Evolutionary conservation across 2,113 vertebrate genomes (phyloP), one percentile per base, ranked within the genome.

Genomic region (Calypte anna): DNA sequence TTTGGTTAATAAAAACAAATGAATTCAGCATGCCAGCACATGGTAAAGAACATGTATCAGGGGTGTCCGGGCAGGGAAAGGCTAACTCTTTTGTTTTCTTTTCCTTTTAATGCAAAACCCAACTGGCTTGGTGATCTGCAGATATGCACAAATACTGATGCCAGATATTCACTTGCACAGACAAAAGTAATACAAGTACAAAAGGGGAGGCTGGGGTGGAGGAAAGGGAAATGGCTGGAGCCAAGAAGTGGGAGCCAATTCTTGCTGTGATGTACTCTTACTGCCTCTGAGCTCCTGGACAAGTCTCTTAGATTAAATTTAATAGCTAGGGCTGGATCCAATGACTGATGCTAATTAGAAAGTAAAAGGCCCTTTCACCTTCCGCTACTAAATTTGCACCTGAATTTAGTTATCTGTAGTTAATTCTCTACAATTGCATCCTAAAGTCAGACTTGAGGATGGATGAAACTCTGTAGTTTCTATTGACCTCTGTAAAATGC

Each of bases 171-270:
- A 61, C 68, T 80, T 72, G 73, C 80, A 96, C 79, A 83, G 85
- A 81, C 64, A 86, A 86, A 92, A 93, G 67, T 57, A 85, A 85
- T 70, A 86, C 78, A 75, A 95, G 72, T 14, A 91, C 91, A 93
- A 88, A 92, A 67, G 79, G 51, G 72, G 83, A 77, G 51, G 67
- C 67, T 87, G 78, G 62, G 50, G 24, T 63, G 54, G 75, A 96
- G 95, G 95, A 96, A 96, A 61, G 64, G 96, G 96, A 96, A 96
- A 59, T 30, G 73, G 33, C 61, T 75, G 44, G 28, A 80, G 83
- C 96, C 88, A 91, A 82, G 93, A 38, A 5, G 25, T 2, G 3
- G 55, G 76, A 95, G 94, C 90, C 94, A 97, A 3, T 82, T 70
- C 73, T 94, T 74, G 82, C 76, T 0, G 3, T 68, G 88, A 93